Percentiles rank a stretch among this genome's conserved stretches.
phyloP scores from a whole-genome alignment of 2,888 invertebrate genomes.

The Lasius platythorax region DNA sequence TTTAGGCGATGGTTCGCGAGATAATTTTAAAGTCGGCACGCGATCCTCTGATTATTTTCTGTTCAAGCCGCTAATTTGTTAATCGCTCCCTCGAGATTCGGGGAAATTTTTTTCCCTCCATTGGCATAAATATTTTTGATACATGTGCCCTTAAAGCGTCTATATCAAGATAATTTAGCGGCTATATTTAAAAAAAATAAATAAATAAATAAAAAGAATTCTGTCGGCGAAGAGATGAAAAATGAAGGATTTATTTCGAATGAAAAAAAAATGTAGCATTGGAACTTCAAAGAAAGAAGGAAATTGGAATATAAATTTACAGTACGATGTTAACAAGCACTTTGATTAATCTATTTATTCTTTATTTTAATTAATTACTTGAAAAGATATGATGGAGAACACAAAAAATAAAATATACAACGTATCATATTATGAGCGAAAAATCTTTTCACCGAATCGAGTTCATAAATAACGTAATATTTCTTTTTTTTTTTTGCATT shows the following conservation, averaged over 20 bases:
- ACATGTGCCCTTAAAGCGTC: too few species aligned
- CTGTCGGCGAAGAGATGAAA: background rate
- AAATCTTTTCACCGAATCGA: constrained; percentile 1
- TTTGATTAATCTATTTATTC: background rate
- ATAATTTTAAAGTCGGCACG: constrained; percentile 1
- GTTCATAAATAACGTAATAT: constrained; percentile 12
- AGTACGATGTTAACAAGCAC: background rate
- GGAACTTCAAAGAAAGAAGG: background rate
- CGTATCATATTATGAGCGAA: background rate
- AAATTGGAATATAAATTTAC: background rate
- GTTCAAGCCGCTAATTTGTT: constrained; percentile 17
- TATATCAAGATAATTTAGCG: background rate
- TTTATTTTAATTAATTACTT: background rate
- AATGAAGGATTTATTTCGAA: background rate
- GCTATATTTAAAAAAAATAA: background rate
- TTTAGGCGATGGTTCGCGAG: background rate
- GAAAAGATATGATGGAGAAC: background rate
- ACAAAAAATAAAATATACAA: background rate
- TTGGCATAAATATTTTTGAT: background rate
- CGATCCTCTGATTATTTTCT: constrained; percentile 14
- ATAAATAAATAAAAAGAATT: background rate
- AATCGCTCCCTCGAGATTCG: background rate
- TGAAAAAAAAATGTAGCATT: background rate
- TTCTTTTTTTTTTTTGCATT: background rate
- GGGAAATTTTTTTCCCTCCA: background rate